These are phyloP conservation scores for Oreocharis arfaki DNA, from an alignment of 2,113 vertebrate genomes.

Conservation along the genomic window DNA sequence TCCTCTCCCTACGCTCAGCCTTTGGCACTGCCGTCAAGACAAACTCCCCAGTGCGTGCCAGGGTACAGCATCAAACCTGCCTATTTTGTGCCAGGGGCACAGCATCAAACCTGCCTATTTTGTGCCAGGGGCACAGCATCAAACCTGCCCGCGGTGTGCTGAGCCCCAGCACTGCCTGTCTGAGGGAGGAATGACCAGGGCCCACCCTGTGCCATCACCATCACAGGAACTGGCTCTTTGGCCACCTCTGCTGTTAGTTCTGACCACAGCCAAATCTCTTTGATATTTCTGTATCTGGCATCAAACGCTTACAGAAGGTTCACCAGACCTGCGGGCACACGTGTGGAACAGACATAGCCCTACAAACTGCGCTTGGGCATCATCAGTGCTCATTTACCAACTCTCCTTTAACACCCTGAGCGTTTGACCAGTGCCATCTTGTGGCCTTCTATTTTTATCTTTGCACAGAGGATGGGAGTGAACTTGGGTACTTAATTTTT, in stretches of 20 bases:
- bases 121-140: background rate
- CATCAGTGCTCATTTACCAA: background rate
- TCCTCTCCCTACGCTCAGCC: background rate
- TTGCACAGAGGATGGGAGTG: background rate
- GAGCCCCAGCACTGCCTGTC: background rate
- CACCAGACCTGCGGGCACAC: background rate
- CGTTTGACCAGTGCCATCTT: constrained; percentile 48
- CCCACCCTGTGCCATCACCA: fast-evolving
- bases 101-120: background rate
- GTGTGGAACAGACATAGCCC: background rate
- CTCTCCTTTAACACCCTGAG: background rate
- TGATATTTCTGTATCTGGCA: fast-evolving
- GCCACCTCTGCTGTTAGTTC: background rate
- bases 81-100: background rate
- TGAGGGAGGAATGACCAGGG: fast-evolving
- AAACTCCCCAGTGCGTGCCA: background rate
- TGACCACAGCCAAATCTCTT: fast-evolving
- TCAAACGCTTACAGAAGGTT: fast-evolving
- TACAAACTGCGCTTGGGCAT: background rate
- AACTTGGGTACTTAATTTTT: background rate
- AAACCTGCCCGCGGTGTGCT: background rate
- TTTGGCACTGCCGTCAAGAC: background rate
- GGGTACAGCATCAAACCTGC: background rate
- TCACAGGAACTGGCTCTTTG: fast-evolving
- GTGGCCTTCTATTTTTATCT: background rate